Evolutionary conservation across 2,888 invertebrate genomes (phyloP), one percentile per base, ranked within the genome.

Genomic region (Elmis aenea): DNA sequence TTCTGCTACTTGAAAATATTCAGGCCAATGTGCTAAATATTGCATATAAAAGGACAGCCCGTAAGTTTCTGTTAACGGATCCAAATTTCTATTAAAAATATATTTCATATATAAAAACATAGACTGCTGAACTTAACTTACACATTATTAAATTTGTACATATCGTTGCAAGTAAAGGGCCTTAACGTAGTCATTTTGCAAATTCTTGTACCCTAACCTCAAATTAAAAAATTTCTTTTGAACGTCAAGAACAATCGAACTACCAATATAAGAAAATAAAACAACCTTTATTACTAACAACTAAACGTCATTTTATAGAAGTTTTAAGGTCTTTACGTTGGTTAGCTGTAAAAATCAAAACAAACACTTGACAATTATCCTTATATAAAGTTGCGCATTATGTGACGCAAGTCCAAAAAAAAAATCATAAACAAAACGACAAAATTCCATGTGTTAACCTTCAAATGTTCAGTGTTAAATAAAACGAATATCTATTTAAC

Each of bases 11-110:
- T 94, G 92, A 67, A 97, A 96, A 68, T 94, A 97, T 69, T 99
- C 97, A 0, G 97, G 96, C 96, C 96, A 97, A 62, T 94, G 92
- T 5, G 94, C 92, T 61, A 97, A 71, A 70, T 99, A 99, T 62
- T 95, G 94, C 70, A 97, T 88, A 61, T 99, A 99, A 72, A 99
- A 99, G 4, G 89, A 84, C 33, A 93, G 70, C 1, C 91, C 93
- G 70, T 93, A 93, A 11, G 97, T 99, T 74, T 99, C 97, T 3
- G 97, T 99, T 31, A 96, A 71, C 1, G 94, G 92, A 69, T 99
- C 97, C 64, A 99, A 76, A 69, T 97, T 97, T 39, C 94, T 94
- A 70, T 40, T 77, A 74, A 46, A 29, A 45, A 10, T 32, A 22
- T 13, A 8, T 26, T 8, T 22, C 18, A 26, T 10, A 25, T 26